Evolutionary conservation across 2,797 vertebrate genomes (phyloP).

Genomic region (Knipowitschia caucasica): DNA sequence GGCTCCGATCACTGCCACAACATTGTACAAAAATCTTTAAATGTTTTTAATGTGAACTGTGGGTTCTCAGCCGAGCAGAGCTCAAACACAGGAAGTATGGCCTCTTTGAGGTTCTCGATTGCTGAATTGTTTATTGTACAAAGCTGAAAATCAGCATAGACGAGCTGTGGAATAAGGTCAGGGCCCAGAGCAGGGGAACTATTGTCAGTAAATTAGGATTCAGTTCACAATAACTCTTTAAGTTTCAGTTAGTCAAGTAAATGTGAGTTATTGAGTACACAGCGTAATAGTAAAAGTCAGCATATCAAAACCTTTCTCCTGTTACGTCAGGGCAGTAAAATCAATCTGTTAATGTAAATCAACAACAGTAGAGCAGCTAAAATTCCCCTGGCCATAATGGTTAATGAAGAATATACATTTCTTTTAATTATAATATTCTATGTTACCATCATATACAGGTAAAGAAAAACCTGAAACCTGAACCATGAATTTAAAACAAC

Average conservation of each 20-base stretch:
- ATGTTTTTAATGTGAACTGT: slow-evolving; percentile 44
- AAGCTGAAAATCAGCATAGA: slow-evolving; percentile 62
- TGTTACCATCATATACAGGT: not conserved
- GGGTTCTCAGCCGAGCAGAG: slow-evolving; percentile 43
- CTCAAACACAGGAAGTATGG: slow-evolving; percentile 59
- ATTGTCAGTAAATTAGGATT: not conserved
- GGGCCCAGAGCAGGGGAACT: slow-evolving; percentile 46
- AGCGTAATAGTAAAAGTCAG: slow-evolving; percentile 28
- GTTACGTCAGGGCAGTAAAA: slow-evolving; percentile 46
- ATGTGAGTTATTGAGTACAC: slow-evolving; percentile 24
- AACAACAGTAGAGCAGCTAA: slow-evolving; percentile 48
- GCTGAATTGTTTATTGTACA: slow-evolving; percentile 72
- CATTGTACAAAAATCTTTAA: slow-evolving; percentile 7
- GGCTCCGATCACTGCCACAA: not conserved
- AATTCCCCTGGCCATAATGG: slow-evolving; percentile 37
- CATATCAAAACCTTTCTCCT: slow-evolving; percentile 38
- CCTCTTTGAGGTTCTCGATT: slow-evolving; percentile 51
- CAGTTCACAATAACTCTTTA: not conserved
- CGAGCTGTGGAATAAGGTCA: slow-evolving; percentile 53
- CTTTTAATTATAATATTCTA: no score
- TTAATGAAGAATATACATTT: slow-evolving; percentile 11
- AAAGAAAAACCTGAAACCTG: no score
- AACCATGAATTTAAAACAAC: not conserved
- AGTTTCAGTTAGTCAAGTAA: slow-evolving; percentile 23
- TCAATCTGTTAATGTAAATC: slow-evolving; percentile 49